Percentiles rank a stretch among this genome's conserved stretches.
Conservation (phyloP, 2,888 invertebrate species). For the Steromphala cineraria region DNA sequence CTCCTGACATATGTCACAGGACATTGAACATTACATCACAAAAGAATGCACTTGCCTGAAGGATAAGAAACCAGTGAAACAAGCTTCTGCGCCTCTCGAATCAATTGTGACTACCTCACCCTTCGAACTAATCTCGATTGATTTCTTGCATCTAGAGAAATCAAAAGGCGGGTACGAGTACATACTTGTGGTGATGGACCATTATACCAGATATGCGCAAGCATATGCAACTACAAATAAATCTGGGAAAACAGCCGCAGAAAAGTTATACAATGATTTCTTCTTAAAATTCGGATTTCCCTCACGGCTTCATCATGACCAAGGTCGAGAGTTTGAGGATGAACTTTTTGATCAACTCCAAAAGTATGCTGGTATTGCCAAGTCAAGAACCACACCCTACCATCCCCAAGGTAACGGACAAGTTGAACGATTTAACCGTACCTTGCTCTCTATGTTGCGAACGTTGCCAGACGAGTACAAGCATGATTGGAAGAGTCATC, state of each 20-base stretch:
- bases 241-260: neutral
- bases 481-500: conserved; percentile 15
- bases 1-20: neutral
- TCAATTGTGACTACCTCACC: neutral
- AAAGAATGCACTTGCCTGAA: neutral
- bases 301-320: neutral
- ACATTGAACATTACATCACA: conserved; percentile 1
- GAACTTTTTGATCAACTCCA: neutral
- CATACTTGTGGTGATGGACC: conserved; percentile 17
- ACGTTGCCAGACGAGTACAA: conserved; percentile 14
- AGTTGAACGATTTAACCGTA: conserved; percentile 18
- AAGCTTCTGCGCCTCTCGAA: neutral
- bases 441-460: conserved; percentile 8
- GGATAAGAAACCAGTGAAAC: neutral
- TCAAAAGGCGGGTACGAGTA: neutral
- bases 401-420: conserved; percentile 11
- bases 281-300: neutral
- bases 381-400: conserved; percentile 18
- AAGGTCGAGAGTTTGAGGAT: neutral
- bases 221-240: conserved; percentile 21
- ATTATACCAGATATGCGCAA: conserved; percentile 12
- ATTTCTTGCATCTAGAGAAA: neutral
- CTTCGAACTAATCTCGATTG: conserved; percentile 1
- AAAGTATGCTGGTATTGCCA: neutral
- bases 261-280: neutral